A percentile compares a stretch with the other conserved stretches of the same genome.
phyloP scores from a whole-genome alignment of 1,140 invertebrate genomes.

The Manduca sexta region DNA sequence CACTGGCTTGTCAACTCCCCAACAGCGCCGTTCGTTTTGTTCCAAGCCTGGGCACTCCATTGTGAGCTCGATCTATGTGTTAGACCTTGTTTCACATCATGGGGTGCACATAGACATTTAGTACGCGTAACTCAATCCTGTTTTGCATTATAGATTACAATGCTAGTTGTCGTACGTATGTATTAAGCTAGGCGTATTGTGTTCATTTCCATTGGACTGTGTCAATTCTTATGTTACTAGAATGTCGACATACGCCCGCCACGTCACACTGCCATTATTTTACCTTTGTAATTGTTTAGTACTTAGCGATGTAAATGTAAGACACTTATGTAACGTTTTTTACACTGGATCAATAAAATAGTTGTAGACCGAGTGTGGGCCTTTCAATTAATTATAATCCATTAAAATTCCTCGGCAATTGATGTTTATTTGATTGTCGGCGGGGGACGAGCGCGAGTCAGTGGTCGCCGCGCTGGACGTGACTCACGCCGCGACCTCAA shows the following conservation, averaged over 20 bases:
- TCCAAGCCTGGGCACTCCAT: conserved; percentile 22
- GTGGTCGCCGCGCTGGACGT: conserved; percentile 23
- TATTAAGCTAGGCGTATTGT: conserved; percentile 47
- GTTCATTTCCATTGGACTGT: conserved; percentile 66
- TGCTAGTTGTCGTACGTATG: conserved; percentile 24
- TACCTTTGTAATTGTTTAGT: conserved; percentile 28
- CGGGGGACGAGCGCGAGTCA: conserved; percentile 17
- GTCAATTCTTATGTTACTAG: conserved; percentile 74
- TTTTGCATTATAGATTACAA: conserved; percentile 43
- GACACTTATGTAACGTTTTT: conserved; percentile 61
- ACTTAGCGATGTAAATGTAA: conserved; percentile 27
- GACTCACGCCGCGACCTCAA: conserved; percentile 30
- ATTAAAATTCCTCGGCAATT: conserved; percentile 64
- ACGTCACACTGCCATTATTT: conserved; percentile 57
- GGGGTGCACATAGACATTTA: conserved; percentile 25
- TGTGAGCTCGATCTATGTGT: conserved; percentile 61
- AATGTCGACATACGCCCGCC: conserved; percentile 72
- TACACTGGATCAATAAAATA: conserved; percentile 61
- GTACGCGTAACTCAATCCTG: conserved; percentile 38
- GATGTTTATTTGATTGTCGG: conserved; percentile 30
- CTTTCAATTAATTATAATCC: conserved; percentile 66
- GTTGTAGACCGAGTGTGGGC: conserved; percentile 50
- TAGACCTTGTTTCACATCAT: conserved; percentile 60
- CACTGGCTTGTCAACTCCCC: neutral
- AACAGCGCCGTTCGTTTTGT: neutral